These are phyloP conservation scores for Nemapogon koenigi DNA, from an alignment of 2,888 invertebrate species.

Conservation along the genomic window DNA sequence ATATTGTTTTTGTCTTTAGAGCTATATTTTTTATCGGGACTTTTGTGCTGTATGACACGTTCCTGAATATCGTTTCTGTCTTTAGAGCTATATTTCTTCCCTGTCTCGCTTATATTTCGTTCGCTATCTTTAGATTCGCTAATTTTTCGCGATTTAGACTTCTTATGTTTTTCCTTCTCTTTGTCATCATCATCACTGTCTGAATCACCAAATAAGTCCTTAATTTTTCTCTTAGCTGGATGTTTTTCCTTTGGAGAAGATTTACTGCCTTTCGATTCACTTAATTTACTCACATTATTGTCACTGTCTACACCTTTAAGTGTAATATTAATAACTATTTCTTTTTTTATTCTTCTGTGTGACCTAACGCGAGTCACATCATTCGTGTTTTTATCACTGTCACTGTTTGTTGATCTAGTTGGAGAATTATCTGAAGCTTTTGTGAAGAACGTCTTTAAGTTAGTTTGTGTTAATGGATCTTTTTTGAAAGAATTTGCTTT, in stretches of 20 bases:
- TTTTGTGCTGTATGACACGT: too few species aligned
- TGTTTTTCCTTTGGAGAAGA: constrained; percentile 24
- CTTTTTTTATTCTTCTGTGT: constrained; percentile 23
- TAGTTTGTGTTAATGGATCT: constrained; percentile 54
- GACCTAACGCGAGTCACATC: constrained; percentile 23
- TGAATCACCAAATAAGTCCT: constrained; percentile 59
- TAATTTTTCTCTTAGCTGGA: constrained; percentile 47
- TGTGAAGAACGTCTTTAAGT: constrained; percentile 46
- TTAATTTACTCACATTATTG: constrained; percentile 17
- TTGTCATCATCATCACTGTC: constrained; percentile 38
- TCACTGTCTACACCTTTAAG: constrained; percentile 40
- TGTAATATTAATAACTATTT: constrained; percentile 49
- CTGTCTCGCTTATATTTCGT: neutral
- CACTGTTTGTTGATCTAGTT: constrained; percentile 23
- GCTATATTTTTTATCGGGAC: neutral
- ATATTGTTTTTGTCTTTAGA: neutral
- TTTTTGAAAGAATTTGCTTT: constrained; percentile 54
- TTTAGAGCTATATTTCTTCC: neutral
- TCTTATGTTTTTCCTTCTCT: constrained; percentile 21
- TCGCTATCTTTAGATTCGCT: constrained; percentile 11
- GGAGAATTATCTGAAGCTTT: constrained; percentile 32
- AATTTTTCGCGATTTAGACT: constrained; percentile 13
- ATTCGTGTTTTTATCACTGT: constrained; percentile 33
- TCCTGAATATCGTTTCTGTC: too few species aligned
- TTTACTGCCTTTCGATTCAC: constrained; percentile 20